Evolutionary conservation across 2,888 invertebrate genomes (phyloP).

Genomic region (Eurytoma californica): DNA sequence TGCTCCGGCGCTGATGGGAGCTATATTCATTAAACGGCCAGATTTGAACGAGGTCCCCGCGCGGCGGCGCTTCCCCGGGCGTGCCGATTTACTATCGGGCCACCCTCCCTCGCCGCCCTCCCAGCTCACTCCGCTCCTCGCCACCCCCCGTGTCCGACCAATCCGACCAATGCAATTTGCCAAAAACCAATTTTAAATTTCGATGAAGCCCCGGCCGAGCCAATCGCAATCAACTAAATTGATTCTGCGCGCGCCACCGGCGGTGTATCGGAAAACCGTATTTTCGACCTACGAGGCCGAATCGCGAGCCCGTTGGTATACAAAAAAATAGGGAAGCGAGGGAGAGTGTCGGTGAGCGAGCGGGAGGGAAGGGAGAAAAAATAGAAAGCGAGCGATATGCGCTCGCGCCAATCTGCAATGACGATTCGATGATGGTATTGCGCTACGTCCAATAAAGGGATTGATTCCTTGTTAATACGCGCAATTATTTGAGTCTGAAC

Average conservation of each 20-base stretch:
- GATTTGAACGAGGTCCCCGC: conserved; percentile 30
- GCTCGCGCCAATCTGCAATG: conserved; percentile 24
- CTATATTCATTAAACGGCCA: conserved; percentile 50
- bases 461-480: conserved; percentile 23
- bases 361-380: conserved; percentile 12
- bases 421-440: conserved; percentile 45
- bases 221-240: conserved; percentile 60
- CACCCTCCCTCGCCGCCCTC: neutral
- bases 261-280: conserved; percentile 55
- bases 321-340: conserved; percentile 18
- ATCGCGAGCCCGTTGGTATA: conserved; percentile 2
- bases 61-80: conserved; percentile 7
- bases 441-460: neutral
- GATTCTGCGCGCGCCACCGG: conserved; percentile 47
- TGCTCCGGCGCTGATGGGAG: neutral
- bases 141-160: conserved; percentile 6
- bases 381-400: conserved; percentile 16
- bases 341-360: too few relatives aligned
- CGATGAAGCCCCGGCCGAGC: conserved; percentile 53
- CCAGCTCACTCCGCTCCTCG: conserved; percentile 24
- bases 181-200: conserved; percentile 61
- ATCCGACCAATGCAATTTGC: conserved; percentile 57
- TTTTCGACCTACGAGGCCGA: conserved; percentile 26
- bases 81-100: neutral
- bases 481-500: conserved; percentile 31